A percentile compares a stretch with the other conserved stretches of the same genome.
These are phyloP conservation scores for Paracentrotus lividus DNA, from an alignment of 53 echinoderm and acorn worm genomes.

Conservation along the genomic window DNA sequence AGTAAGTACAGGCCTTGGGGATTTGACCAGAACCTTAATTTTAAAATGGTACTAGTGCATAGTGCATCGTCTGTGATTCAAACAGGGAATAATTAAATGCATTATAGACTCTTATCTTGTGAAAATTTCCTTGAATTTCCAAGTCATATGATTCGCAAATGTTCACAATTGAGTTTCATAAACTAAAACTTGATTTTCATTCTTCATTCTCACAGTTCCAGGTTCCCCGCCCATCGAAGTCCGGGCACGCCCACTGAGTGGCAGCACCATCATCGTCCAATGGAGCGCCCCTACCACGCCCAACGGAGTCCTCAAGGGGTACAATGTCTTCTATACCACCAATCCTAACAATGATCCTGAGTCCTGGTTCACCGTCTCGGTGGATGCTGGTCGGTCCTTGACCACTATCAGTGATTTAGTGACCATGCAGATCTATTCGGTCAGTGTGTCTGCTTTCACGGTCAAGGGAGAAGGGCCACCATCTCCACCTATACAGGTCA, in stretches of 20 bases:
- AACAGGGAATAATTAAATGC: no score
- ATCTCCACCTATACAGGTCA: slow-evolving; percentile 87
- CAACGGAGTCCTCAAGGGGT: slow-evolving; percentile 89
- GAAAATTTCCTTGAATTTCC: no score
- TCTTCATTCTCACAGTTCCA: slow-evolving; percentile 75
- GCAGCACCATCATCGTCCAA: slow-evolving; percentile 95
- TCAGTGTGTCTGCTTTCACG: slow-evolving; percentile 91
- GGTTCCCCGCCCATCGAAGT: slow-evolving; percentile 87
- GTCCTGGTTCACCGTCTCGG: slow-evolving; percentile 80
- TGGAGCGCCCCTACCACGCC: slow-evolving; percentile 89
- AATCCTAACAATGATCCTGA: slow-evolving; percentile 78
- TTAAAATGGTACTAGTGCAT: no score
- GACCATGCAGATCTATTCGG: slow-evolving; percentile 92
- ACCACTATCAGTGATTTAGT: slow-evolving; percentile 91
- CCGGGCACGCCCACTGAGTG: slow-evolving; percentile 90
- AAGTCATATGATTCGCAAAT: no score
- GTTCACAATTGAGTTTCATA: not conserved
- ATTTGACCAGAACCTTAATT: no score
- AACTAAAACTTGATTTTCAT: not conserved
- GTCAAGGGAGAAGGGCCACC: slow-evolving; percentile 89
- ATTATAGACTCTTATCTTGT: no score
- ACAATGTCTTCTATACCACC: slow-evolving; percentile 93
- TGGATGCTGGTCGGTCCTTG: slow-evolving; percentile 73
- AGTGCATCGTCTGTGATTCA: no score
- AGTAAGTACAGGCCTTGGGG: no score